These are phyloP conservation scores for Drosophila burlai DNA, from an alignment of 1,140 invertebrate species.

Conservation along the genomic window DNA sequence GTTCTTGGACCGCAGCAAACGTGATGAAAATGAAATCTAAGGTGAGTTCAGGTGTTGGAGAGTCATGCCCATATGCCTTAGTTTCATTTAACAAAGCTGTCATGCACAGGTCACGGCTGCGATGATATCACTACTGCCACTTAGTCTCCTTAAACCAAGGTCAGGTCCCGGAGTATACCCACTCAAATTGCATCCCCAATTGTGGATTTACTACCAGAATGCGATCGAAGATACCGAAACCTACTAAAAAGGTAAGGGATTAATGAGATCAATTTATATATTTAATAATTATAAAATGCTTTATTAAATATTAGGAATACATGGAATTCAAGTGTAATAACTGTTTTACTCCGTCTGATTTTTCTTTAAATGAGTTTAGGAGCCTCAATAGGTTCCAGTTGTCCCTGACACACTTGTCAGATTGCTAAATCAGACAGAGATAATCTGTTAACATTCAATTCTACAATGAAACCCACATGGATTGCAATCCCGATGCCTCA, in stretches of 20 bases:
- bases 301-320: neutral
- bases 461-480: neutral
- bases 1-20: slow-evolving; percentile 44
- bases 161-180: neutral
- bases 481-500: neutral
- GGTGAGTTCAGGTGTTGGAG: slow-evolving; percentile 30
- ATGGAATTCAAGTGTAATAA: neutral
- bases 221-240: neutral
- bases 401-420: neutral
- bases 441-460: neutral
- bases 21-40: slow-evolving; percentile 32
- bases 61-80: neutral
- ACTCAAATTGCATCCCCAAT: neutral
- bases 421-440: neutral
- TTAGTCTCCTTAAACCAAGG: slow-evolving; percentile 1
- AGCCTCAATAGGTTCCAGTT: neutral
- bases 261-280: neutral
- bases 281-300: neutral
- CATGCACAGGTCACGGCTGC: slow-evolving; percentile 29
- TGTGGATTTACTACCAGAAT: neutral
- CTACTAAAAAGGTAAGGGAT: neutral
- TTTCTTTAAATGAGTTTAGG: neutral
- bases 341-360: neutral
- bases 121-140: slow-evolving; percentile 31
- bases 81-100: neutral